phyloP scores from a whole-genome alignment of 2,113 vertebrate genomes.

The Lasiurus cinereus region DNA sequence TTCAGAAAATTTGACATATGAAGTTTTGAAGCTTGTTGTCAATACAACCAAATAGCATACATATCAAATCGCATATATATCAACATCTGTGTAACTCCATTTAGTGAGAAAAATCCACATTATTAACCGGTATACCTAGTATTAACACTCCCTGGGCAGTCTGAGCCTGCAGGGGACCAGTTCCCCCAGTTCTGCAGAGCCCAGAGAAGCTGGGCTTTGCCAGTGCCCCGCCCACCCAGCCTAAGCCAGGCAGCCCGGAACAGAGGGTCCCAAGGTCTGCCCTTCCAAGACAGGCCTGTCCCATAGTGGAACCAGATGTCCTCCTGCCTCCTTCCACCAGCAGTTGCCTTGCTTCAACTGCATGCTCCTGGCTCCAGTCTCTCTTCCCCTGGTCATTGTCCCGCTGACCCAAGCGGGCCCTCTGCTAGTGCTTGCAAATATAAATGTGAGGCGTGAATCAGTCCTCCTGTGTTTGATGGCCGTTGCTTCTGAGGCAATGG shows the following conservation, averaged over 20 bases:
- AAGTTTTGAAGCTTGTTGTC: too few species aligned
- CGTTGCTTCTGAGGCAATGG: neutral
- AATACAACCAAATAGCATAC: too few species aligned
- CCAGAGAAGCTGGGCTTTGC: neutral
- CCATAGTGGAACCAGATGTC: neutral
- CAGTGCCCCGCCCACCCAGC: neutral
- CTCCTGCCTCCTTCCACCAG: neutral
- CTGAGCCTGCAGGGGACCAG: neutral
- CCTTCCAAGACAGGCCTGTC: neutral
- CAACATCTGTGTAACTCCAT: too few species aligned
- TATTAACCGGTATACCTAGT: too few species aligned
- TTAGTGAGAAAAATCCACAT: too few species aligned
- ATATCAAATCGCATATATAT: too few species aligned
- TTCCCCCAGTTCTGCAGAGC: neutral
- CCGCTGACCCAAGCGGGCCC: neutral
- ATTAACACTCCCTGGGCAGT: too few species aligned
- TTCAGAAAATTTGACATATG: too few species aligned
- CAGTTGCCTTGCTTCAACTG: neutral
- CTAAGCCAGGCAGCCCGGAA: neutral
- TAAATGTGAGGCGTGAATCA: neutral
- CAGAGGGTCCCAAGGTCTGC: neutral
- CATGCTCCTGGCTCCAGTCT: neutral
- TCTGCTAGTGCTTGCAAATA: neutral
- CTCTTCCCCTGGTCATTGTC: neutral
- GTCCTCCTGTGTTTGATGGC: accelerated